Percentiles rank a stretch among this genome's conserved stretches.
phyloP scores from a whole-genome alignment of 2,888 invertebrate genomes.

The Chaetogeoica ovagalla region DNA sequence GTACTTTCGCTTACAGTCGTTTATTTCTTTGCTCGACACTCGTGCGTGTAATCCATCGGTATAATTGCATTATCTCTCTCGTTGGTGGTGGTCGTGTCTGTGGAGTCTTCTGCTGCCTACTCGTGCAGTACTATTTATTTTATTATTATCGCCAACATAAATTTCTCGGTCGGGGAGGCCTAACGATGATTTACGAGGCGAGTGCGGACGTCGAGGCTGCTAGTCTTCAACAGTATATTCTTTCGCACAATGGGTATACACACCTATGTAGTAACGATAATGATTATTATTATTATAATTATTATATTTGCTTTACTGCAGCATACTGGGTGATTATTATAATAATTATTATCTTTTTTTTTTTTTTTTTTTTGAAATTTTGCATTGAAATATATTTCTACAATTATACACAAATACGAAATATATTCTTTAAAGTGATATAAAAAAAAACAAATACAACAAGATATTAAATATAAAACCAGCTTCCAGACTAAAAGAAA shows the following conservation, averaged over 20 bases:
- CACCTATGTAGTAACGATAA: neutral
- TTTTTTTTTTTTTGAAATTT: too few relatives aligned
- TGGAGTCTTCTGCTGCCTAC: neutral
- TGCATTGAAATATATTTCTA: too few relatives aligned
- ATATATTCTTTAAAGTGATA: too few relatives aligned
- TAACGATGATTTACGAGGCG: slow-evolving; percentile 6
- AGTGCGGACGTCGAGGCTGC: too few relatives aligned
- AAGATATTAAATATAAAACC: too few relatives aligned
- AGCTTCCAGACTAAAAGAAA: too few relatives aligned
- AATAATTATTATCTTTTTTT: too few relatives aligned
- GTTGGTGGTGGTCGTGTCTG: neutral
- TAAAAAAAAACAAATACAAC: too few relatives aligned
- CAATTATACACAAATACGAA: too few relatives aligned
- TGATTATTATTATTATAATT: neutral
- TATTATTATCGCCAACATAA: neutral
- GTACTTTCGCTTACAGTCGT: too few relatives aligned
- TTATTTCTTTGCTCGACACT: too few relatives aligned
- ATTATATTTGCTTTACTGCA: neutral
- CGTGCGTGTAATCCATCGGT: slow-evolving; percentile 23
- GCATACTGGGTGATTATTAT: neutral
- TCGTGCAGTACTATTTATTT: neutral
- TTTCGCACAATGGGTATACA: neutral
- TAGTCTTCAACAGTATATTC: neutral
- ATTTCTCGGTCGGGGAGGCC: neutral
- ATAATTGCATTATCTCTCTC: slow-evolving; percentile 13